Conservation (phyloP, 2,797 vertebrate genomes). For the Phrynocephalus forsythii region DNA sequence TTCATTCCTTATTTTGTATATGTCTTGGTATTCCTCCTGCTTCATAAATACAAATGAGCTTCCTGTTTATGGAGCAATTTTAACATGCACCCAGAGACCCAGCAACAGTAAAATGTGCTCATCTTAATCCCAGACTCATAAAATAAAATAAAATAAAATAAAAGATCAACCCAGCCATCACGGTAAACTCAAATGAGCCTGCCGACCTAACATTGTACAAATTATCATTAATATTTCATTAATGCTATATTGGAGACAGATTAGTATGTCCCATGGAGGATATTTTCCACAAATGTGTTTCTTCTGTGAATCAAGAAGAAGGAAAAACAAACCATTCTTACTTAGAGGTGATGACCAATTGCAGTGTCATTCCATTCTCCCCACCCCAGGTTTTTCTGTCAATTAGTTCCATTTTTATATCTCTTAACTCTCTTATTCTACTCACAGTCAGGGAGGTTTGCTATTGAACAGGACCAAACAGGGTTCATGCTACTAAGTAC, state of each 20-base stretch:
- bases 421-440: too few species aligned
- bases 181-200: slow-evolving; percentile 27
- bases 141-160: slow-evolving; percentile 12
- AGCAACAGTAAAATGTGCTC: background rate
- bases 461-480: too few species aligned
- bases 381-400: too few species aligned
- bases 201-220: background rate
- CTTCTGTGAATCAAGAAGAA: too few species aligned
- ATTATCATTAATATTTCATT: slow-evolving; percentile 28
- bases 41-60: slow-evolving; percentile 33
- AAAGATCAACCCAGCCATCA: background rate
- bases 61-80: background rate
- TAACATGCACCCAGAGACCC: background rate
- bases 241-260: slow-evolving; percentile 2
- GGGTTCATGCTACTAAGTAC: too few species aligned
- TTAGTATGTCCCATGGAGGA: background rate
- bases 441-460: too few species aligned
- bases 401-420: too few species aligned
- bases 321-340: too few species aligned
- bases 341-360: too few species aligned
- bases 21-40: background rate
- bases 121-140: slow-evolving; percentile 24
- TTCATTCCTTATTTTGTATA: background rate
- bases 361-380: too few species aligned
- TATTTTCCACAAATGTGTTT: background rate